These are phyloP conservation scores for Listronotus bonariensis DNA, from an alignment of 1,140 invertebrate species.

Conservation along the genomic window DNA sequence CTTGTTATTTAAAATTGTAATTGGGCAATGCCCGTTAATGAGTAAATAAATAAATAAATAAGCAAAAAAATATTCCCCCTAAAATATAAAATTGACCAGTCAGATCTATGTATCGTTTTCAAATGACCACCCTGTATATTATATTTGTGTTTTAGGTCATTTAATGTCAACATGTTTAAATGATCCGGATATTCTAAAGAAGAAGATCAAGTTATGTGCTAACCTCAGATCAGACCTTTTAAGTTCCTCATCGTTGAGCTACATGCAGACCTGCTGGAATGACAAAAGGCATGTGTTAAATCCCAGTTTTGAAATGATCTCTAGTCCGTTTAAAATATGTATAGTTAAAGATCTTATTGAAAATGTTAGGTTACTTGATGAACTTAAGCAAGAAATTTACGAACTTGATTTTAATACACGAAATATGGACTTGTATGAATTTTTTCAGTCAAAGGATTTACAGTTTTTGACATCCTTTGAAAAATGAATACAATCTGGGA, in stretches of 20 bases:
- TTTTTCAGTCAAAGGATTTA: conserved; percentile 70
- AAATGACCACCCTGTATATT: no score
- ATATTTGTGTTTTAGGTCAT: conserved; percentile 41
- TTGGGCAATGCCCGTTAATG: no score
- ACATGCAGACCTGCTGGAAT: conserved; percentile 54
- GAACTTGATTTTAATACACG: conserved; percentile 67
- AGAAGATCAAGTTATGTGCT: conserved; percentile 39
- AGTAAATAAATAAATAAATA: no score
- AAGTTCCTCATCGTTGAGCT: conserved; percentile 40
- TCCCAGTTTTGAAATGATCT: conserved; percentile 54
- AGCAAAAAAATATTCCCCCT: no score
- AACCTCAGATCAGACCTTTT: conserved; percentile 25
- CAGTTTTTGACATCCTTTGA: conserved; percentile 59
- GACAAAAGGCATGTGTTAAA: conserved; percentile 42
- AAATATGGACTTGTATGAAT: conserved; percentile 73
- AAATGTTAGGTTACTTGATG: conserved; percentile 60
- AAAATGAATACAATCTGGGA: conserved; percentile 61
- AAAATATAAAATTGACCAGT: no score
- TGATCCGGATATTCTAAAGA: conserved; percentile 33
- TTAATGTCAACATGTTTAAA: conserved; percentile 47
- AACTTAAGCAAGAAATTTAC: conserved; percentile 66
- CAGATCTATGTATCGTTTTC: no score
- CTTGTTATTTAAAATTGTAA: no score
- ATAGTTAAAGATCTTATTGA: conserved; percentile 64
- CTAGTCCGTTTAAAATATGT: conserved; percentile 62